A percentile compares a stretch with the other conserved stretches of the same genome.
These are phyloP conservation scores for Cepphus grylle DNA, from an alignment of 2,113 vertebrate genomes.

Conservation along the genomic window DNA sequence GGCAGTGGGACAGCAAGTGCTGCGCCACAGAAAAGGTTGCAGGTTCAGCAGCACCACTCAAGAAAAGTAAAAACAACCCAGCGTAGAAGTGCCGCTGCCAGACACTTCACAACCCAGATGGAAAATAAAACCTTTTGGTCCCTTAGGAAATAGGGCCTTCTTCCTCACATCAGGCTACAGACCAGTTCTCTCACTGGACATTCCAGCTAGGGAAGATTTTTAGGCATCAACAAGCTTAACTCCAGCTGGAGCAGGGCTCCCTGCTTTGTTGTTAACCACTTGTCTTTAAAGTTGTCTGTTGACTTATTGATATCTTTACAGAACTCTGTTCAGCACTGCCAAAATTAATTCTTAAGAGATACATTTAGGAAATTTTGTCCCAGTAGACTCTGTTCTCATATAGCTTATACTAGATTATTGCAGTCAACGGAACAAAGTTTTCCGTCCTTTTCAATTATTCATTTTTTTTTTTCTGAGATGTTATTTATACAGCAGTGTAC, in stretches of 20 bases:
- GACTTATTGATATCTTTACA: background rate
- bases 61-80: background rate
- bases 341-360: constrained; percentile 48
- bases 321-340: background rate
- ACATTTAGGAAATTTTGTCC: constrained; percentile 7
- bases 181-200: background rate
- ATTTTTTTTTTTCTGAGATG: constrained; percentile 47
- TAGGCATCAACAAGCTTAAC: background rate
- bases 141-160: background rate
- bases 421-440: constrained; percentile 52
- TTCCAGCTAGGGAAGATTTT: background rate
- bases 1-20: background rate
- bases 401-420: constrained; percentile 46
- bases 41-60: background rate
- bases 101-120: background rate
- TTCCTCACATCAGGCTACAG: background rate
- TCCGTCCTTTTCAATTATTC: constrained; percentile 62
- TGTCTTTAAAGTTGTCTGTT: background rate
- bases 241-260: background rate
- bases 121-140: background rate
- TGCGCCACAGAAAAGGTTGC: background rate
- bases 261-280: background rate
- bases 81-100: background rate
- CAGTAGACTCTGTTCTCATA: constrained; percentile 34
- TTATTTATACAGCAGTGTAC: constrained; percentile 61